phyloP scores from a whole-genome alignment of 2,797 vertebrate genomes.

The Clamator glandarius region DNA sequence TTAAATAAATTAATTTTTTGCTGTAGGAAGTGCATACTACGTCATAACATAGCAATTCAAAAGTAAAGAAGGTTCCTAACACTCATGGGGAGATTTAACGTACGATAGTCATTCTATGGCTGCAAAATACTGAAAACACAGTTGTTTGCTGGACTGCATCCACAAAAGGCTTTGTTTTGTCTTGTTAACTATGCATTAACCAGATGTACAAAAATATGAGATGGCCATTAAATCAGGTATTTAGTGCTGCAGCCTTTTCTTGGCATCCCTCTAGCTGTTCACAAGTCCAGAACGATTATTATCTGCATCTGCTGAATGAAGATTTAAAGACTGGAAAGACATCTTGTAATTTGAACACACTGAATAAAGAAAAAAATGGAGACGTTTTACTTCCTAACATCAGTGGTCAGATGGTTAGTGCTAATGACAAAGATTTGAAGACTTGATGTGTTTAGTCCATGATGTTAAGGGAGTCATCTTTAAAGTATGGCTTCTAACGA shows the following conservation, averaged over 20 bases:
- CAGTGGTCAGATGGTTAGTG: neutral
- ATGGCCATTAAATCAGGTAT: neutral
- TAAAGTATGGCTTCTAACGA: neutral
- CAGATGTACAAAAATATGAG: neutral
- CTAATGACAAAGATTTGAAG: neutral
- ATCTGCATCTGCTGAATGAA: neutral
- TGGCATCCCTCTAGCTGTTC: neutral
- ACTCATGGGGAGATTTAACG: neutral
- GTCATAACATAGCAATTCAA: neutral
- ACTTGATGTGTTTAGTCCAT: neutral
- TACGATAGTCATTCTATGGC: neutral
- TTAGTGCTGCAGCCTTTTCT: neutral
- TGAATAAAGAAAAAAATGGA: neutral
- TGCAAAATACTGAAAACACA: neutral
- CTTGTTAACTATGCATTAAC: neutral
- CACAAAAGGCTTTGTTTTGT: neutral
- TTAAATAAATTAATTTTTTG: neutral
- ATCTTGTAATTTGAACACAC: neutral
- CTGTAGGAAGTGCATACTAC: neutral
- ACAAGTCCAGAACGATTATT: neutral
- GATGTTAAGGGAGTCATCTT: neutral
- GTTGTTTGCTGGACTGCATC: neutral
- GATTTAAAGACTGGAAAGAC: neutral
- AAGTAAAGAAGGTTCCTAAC: neutral
- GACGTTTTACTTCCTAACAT: neutral